A percentile compares a stretch with the other conserved stretches of the same genome.
These are phyloP conservation scores for Tinea trinotella DNA, from an alignment of 2,888 invertebrate species.

Conservation along the genomic window DNA sequence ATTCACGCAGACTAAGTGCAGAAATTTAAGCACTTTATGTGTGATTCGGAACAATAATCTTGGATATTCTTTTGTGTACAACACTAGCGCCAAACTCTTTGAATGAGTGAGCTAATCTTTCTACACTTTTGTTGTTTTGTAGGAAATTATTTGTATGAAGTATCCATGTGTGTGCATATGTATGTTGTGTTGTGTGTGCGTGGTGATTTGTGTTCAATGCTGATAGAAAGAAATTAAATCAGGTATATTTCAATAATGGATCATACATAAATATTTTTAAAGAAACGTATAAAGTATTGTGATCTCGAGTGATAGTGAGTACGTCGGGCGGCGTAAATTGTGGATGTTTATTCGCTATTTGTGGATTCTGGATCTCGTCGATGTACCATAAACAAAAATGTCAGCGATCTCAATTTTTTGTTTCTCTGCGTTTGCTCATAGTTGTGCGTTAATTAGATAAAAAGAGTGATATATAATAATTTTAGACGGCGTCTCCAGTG, in stretches of 20 bases:
- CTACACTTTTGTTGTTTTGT: slow-evolving; percentile 24
- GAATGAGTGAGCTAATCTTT: slow-evolving; percentile 23
- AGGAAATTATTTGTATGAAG: slow-evolving; percentile 25
- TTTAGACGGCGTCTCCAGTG: slow-evolving; percentile 54
- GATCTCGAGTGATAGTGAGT: slow-evolving; percentile 67
- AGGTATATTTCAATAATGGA: slow-evolving; percentile 63
- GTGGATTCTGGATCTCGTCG: slow-evolving; percentile 62
- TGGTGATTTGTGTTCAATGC: slow-evolving; percentile 73
- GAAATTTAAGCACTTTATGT: no score
- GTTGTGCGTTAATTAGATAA: slow-evolving; percentile 67
- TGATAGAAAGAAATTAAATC: slow-evolving; percentile 70
- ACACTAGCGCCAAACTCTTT: slow-evolving; percentile 25
- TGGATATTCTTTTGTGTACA: slow-evolving; percentile 15
- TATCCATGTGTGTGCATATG: slow-evolving; percentile 46
- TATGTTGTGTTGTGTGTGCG: slow-evolving; percentile 72
- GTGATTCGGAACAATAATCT: neutral
- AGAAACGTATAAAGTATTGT: slow-evolving; percentile 44
- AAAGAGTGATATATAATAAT: slow-evolving; percentile 66
- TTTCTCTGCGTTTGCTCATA: slow-evolving; percentile 67
- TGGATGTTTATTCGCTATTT: slow-evolving; percentile 66
- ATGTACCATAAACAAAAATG: slow-evolving; percentile 75
- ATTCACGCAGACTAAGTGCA: no score
- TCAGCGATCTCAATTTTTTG: slow-evolving; percentile 74
- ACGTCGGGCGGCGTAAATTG: slow-evolving; percentile 68
- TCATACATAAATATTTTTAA: slow-evolving; percentile 65